Conservation (phyloP, 92 coral and sea anemone genomes). For the Palythoa grandiflora region DNA sequence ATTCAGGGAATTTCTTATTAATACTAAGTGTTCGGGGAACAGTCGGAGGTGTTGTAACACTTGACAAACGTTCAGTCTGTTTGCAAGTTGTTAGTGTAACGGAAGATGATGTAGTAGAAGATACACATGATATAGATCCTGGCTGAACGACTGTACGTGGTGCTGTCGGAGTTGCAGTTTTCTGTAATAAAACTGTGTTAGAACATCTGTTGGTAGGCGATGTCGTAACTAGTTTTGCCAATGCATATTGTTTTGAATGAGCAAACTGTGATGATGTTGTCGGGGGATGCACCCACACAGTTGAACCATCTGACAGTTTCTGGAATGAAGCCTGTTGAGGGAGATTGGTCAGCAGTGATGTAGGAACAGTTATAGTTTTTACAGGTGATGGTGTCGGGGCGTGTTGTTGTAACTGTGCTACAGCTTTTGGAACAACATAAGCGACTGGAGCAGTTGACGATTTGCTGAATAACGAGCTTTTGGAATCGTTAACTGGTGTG, state of each 20-base stretch:
- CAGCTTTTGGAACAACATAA: conserved; percentile 1
- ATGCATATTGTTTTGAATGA: neutral
- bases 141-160: neutral
- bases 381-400: neutral
- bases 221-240: neutral
- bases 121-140: neutral
- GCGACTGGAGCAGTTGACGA: conserved; percentile 16
- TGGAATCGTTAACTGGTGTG: neutral
- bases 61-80: neutral
- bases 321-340: conserved; percentile 18
- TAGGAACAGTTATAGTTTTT: conserved; percentile 1
- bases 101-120: neutral
- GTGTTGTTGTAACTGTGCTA: conserved; percentile 24
- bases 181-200: neutral
- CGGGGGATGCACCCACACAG: conserved; percentile 3
- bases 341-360: neutral
- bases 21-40: neutral
- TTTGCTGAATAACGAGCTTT: neutral
- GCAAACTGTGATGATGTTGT: neutral
- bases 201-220: neutral
- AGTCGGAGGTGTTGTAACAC: neutral
- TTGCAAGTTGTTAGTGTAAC: neutral
- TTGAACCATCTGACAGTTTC: neutral
- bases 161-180: neutral
- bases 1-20: neutral